phyloP scores from a whole-genome alignment of 2,888 invertebrate genomes.

The Acrocyrtus sp. region DNA sequence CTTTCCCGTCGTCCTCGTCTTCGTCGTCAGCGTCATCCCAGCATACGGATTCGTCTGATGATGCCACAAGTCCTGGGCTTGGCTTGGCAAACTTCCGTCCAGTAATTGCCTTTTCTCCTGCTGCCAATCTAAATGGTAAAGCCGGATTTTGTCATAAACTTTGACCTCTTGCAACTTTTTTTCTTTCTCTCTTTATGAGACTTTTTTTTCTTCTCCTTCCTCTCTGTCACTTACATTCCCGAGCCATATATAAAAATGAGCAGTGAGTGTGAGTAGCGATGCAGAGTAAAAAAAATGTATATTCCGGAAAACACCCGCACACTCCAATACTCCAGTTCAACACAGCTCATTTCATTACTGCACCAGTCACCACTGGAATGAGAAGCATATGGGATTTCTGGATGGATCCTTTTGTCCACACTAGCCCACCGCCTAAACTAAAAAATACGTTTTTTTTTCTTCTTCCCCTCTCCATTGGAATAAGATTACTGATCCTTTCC shows the following conservation, averaged over 20 bases:
- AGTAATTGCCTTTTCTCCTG: conserved; percentile 62
- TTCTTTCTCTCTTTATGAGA: neutral
- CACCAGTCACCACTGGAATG: too few relatives aligned
- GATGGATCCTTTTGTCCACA: too few relatives aligned
- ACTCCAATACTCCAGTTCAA: too few relatives aligned
- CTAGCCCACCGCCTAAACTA: too few relatives aligned
- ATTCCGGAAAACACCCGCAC: too few relatives aligned
- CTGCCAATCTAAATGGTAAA: conserved; percentile 63
- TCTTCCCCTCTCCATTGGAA: too few relatives aligned
- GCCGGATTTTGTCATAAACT: conserved; percentile 42
- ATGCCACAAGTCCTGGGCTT: conserved; percentile 45
- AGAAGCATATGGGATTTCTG: too few relatives aligned
- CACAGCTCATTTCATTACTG: too few relatives aligned
- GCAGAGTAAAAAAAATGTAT: too few relatives aligned
- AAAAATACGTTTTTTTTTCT: too few relatives aligned
- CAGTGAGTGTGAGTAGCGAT: neutral
- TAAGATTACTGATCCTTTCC: too few relatives aligned
- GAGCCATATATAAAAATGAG: neutral
- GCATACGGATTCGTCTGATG: conserved; percentile 50
- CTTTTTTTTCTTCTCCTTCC: too few relatives aligned
- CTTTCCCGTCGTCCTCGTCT: conserved; percentile 31
- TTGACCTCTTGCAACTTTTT: conserved; percentile 34
- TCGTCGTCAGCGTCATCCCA: neutral
- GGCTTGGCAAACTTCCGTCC: conserved; percentile 61
- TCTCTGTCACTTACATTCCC: conserved; percentile 1